A percentile compares a stretch with the other conserved stretches of the same genome.
These are phyloP conservation scores for Cepaea nemoralis DNA, from an alignment of 1,140 invertebrate species.

Conservation along the genomic window DNA sequence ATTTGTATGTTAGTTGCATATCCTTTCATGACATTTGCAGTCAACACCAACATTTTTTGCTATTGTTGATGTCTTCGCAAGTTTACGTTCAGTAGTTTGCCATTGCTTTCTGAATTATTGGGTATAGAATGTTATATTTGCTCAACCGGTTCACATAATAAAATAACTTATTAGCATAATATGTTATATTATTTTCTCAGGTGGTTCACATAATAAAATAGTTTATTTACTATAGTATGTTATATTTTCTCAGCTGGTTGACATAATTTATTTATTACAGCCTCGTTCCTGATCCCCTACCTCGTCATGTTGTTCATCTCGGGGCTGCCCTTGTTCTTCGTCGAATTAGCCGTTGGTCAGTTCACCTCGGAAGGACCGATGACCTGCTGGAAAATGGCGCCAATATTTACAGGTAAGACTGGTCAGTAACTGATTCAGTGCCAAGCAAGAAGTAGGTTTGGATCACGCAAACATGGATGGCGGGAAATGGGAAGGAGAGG, in stretches of 20 bases:
- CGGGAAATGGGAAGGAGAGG: no score
- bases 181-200: neutral
- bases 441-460: no score
- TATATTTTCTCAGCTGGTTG: neutral
- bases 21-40: no score
- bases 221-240: neutral
- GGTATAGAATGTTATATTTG: no score
- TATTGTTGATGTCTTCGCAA: no score
- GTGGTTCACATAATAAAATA: neutral
- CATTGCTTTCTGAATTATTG: no score
- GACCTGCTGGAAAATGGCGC: slow-evolving; percentile 70
- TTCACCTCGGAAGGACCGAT: slow-evolving; percentile 71
- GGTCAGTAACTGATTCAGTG: no score
- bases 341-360: slow-evolving; percentile 72
- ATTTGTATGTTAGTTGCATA: no score
- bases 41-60: no score
- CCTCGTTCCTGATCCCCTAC: slow-evolving; percentile 76
- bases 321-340: slow-evolving; percentile 73
- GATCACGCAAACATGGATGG: no score
- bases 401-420: slow-evolving; percentile 69
- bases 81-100: no score
- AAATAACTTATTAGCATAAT: neutral
- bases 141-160: neutral
- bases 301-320: slow-evolving; percentile 75
- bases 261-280: slow-evolving; percentile 52